Evolutionary conservation across 2,888 invertebrate species (phyloP).

Genomic region (Folsomia candida): DNA sequence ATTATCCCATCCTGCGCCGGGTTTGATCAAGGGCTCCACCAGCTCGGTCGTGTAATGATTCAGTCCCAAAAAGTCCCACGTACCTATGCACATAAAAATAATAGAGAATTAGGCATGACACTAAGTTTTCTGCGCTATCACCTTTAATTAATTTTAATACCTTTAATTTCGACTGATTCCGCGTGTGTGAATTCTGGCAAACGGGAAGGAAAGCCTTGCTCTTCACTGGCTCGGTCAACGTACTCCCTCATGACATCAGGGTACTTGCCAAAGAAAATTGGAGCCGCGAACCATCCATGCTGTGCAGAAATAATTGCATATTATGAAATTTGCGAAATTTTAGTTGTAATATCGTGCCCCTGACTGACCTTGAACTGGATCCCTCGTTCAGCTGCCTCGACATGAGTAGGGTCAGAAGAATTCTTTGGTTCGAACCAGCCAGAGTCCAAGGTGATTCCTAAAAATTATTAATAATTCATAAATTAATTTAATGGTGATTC

Average conservation of each 20-base stretch:
- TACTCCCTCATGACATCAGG: constrained; percentile 15
- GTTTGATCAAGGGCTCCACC: neutral
- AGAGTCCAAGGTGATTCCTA: constrained; percentile 33
- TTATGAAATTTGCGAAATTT: neutral
- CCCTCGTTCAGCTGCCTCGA: constrained; percentile 24
- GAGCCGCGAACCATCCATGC: constrained; percentile 30
- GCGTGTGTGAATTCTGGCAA: neutral
- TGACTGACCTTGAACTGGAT: constrained; percentile 27
- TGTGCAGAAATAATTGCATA: neutral
- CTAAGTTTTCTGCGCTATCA: too few species aligned
- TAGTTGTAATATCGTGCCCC: neutral
- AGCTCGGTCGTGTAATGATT: constrained; percentile 27
- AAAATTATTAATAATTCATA: too few species aligned
- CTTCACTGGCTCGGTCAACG: neutral
- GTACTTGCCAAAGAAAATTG: constrained; percentile 16
- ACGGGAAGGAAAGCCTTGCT: constrained; percentile 1
- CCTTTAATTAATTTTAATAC: too few species aligned
- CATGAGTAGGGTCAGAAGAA: constrained; percentile 9
- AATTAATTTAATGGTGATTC: too few species aligned
- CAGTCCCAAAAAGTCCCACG: constrained; percentile 23
- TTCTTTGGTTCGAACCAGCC: constrained; percentile 28
- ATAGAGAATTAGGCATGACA: too few species aligned
- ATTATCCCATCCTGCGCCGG: constrained; percentile 19
- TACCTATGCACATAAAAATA: constrained; percentile 12
- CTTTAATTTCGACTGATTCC: constrained; percentile 1